Evolutionary conservation across 2,888 invertebrate genomes (phyloP), one percentile per base, ranked within the genome.

Genomic region (Temnothorax ravouxi): DNA sequence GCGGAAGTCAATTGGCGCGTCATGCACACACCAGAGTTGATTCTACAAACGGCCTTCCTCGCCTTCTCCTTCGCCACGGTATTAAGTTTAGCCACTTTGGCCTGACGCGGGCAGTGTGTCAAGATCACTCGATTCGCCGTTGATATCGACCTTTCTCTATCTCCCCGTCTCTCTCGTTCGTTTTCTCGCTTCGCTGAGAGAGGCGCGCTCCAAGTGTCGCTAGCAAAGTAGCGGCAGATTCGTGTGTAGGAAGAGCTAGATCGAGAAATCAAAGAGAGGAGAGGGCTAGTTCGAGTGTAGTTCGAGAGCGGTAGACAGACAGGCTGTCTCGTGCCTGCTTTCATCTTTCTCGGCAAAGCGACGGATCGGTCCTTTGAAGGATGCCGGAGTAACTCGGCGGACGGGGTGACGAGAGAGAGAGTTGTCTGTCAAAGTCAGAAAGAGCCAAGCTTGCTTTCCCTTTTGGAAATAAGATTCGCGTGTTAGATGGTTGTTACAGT

Each of bases 71-170:
- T 38, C 69, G n/a, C 82, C 66, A 54, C 41, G 81, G 79, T 88
- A 90, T 92, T 92, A 91, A 92, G 88, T 90, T 88, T 88, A 88
- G 90, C 88, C 88, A 87, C 88, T 87, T 88, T 87, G 88, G 85
- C 82, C 88, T 92, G 90, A 90, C 90, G 89, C 88, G 89, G 92
- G 83, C 92, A 93, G 92, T 93, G 89, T 93, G 92, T 93, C 93
- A 93, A 93, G 93, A 93, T 93, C 93, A 91, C 91, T 92, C 87
- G 90, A 91, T 91, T 90, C 82, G 72, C 67, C 44, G 69, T 80
- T 85, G 83, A 83, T 71, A 87, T 87, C 87, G 88, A 66, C 56
- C 82, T 80, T 85, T 64, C 83, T 84, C 25, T 77, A 81, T 56
- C 76, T 84, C 29, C 75, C 84, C 86, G 84, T 87, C 71, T 84